phyloP scores from a whole-genome alignment of 2,888 invertebrate genomes.

The Syrphus vitripennis region DNA sequence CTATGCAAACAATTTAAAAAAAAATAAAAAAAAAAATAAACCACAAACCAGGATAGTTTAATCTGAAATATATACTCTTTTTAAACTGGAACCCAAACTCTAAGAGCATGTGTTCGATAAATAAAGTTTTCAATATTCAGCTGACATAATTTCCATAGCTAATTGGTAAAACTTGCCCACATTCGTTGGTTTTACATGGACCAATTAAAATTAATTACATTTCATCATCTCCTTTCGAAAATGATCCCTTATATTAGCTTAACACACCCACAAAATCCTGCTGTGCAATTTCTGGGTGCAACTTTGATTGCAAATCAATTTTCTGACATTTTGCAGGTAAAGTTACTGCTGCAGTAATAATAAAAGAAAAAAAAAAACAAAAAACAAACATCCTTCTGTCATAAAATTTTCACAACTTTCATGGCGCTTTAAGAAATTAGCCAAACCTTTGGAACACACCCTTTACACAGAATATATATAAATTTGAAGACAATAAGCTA shows the following conservation, averaged over 20 bases:
- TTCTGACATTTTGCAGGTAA: no score
- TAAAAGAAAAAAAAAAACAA: not conserved
- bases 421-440: slow-evolving; percentile 14
- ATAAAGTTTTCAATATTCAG: slow-evolving; percentile 3
- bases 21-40: not conserved
- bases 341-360: not conserved
- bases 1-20: not conserved
- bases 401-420: not conserved
- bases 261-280: not conserved
- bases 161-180: not conserved
- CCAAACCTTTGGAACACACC: not conserved
- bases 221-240: not conserved
- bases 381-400: not conserved
- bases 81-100: no score
- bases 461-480: not conserved
- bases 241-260: not conserved
- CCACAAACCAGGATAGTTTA: not conserved
- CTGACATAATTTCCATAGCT: not conserved
- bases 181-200: not conserved
- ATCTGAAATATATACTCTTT: not conserved
- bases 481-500: not conserved
- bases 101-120: slow-evolving; percentile 3
- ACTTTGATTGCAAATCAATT: slow-evolving; percentile 55
- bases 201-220: slow-evolving; percentile 35
- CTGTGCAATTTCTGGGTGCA: not conserved